Percentiles rank a stretch among this genome's conserved stretches.
These are phyloP conservation scores for Watsonalla cultraria DNA, from an alignment of 2,888 invertebrate species.

Conservation along the genomic window DNA sequence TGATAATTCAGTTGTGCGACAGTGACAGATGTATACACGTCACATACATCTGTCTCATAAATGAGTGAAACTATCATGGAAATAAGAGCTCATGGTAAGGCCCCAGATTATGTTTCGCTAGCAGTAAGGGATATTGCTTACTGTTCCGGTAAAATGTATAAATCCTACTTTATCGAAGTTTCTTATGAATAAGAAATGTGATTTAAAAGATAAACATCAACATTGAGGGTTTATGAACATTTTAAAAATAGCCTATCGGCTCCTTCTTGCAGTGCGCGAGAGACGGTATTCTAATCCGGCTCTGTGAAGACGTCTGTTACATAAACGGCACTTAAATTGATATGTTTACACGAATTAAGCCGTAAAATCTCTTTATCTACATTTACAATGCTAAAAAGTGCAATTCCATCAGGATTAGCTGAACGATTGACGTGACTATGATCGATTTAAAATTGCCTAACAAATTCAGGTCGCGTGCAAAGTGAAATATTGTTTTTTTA, in stretches of 20 bases:
- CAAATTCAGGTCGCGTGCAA: not conserved
- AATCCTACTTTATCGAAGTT: too few relatives aligned
- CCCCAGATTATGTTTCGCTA: too few relatives aligned
- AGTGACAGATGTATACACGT: too few relatives aligned
- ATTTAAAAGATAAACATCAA: not conserved
- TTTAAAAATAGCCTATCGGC: conserved; percentile 28
- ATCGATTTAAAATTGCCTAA: not conserved
- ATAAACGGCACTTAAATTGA: not conserved
- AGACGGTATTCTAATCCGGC: conserved; percentile 18
- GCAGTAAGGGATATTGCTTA: too few relatives aligned
- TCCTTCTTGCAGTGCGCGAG: conserved; percentile 13
- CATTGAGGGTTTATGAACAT: conserved; percentile 3
- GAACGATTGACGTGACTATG: not conserved
- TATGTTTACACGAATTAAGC: not conserved
- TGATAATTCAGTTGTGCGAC: too few relatives aligned
- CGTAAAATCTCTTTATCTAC: not conserved
- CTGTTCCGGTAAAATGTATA: too few relatives aligned
- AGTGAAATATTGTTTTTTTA: too few relatives aligned
- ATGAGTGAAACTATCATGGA: too few relatives aligned
- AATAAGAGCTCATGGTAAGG: too few relatives aligned
- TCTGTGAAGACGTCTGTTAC: conserved; percentile 15
- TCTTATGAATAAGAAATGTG: too few relatives aligned
- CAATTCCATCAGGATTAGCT: not conserved
- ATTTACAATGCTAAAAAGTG: not conserved
- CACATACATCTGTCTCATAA: too few relatives aligned